Evolutionary conservation across 2,797 vertebrate species (phyloP).

Genomic region (Hemibagrus guttatus): DNA sequence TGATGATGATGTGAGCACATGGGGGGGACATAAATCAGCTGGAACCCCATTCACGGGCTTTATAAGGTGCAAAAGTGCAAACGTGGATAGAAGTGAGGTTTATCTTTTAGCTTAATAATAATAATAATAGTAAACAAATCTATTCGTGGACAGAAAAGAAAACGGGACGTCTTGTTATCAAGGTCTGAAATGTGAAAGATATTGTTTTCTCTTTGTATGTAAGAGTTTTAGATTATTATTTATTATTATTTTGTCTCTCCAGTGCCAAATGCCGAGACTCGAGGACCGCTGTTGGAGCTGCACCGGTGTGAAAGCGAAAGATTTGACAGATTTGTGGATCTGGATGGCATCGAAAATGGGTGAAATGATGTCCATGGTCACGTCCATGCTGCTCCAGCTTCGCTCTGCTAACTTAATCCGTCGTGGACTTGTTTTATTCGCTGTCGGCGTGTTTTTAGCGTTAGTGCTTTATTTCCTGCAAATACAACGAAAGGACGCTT

Average conservation of each 20-base stretch:
- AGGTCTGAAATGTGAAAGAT: not conserved
- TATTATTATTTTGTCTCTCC: not conserved
- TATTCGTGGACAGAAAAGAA: constrained; percentile 19
- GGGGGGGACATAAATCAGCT: constrained; percentile 29
- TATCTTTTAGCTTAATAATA: no score
- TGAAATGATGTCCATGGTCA: constrained; percentile 82
- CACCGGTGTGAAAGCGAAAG: constrained; percentile 68
- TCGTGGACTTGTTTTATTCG: constrained; percentile 90
- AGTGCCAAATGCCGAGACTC: constrained; percentile 85
- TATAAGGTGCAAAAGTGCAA: constrained; percentile 11
- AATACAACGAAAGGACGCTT: constrained; percentile 89
- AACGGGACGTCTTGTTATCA: not conserved
- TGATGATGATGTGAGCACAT: constrained; percentile 66
- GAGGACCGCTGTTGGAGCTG: constrained; percentile 88
- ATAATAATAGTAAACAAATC: no score
- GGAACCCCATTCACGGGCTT: not conserved
- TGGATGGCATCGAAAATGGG: constrained; percentile 75
- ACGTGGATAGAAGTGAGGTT: not conserved
- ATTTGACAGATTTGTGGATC: constrained; percentile 63
- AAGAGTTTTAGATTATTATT: not conserved
- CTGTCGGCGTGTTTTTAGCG: constrained; percentile 89
- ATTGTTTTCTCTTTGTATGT: not conserved
- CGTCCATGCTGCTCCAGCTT: constrained; percentile 72
- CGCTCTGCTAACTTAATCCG: constrained; percentile 84
- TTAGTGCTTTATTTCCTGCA: constrained; percentile 97